Evolutionary conservation across 2,797 vertebrate species (phyloP).

Genomic region (Limnodromus scolopaceus): DNA sequence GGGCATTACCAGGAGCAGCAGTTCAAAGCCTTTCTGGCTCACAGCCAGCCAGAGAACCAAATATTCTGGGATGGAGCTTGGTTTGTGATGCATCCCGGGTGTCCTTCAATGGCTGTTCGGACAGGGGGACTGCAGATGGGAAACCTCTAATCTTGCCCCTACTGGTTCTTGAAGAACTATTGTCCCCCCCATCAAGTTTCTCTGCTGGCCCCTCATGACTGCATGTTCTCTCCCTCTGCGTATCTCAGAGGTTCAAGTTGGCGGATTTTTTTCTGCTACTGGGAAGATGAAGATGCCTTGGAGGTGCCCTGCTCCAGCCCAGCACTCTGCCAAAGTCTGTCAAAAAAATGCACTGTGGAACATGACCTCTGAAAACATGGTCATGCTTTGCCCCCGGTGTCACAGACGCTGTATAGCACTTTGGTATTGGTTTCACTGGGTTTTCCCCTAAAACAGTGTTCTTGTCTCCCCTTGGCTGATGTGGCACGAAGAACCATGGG

Average conservation of each 20-base stretch:
- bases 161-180: neutral
- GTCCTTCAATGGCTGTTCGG: neutral
- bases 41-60: neutral
- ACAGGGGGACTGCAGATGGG: neutral
- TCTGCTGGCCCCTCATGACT: neutral
- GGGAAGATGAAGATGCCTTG: neutral
- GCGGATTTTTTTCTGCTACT: neutral
- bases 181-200: neutral
- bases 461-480: neutral
- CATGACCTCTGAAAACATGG: neutral
- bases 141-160: neutral
- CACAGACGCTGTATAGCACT: neutral
- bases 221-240: neutral
- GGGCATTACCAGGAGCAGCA: neutral
- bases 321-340: neutral
- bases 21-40: neutral
- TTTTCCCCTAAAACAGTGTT: neutral
- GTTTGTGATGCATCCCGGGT: neutral
- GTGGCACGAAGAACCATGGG: neutral
- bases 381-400: neutral
- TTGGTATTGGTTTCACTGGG: neutral
- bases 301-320: neutral
- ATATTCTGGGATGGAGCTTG: neutral
- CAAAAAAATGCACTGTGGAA: neutral
- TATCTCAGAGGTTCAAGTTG: neutral